Evolutionary conservation across 1,140 invertebrate species (phyloP), one percentile per base, ranked within the genome.

Genomic region (Marisa cornuarietis): DNA sequence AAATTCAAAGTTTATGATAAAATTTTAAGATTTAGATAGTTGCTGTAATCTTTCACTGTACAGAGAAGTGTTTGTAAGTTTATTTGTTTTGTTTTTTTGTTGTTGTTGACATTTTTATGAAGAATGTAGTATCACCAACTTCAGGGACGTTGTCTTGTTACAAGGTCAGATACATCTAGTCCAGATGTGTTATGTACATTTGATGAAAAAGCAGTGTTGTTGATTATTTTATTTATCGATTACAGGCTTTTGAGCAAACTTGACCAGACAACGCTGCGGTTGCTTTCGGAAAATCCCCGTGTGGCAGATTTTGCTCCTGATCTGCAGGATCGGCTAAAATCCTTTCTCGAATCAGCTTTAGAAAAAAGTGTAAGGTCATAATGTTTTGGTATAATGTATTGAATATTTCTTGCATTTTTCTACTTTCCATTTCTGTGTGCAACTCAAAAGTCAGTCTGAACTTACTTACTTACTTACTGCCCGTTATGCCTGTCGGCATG

Each of bases 251-350:
- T 94, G 51, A 84, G 85, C 42, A 87, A 89, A 80, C 89, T 94
- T 54, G 94, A 94, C 85, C 90, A 91, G 83, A 83, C 90, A 4
- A 93, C 93, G 2, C 83, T 94, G 8, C 91, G 91, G 77, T 86
- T 93, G 20, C 86, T 94, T 51, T 89, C 86, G 22, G 92, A 93
- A 80, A 94, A 94, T 88, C 85, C 87, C 42, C 88, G 92, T 68
- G 83, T 94, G 52, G 82, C 83, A 54, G 80, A 85, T 13, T 94
- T 93, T 87, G 91, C 91, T 71, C 89, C 91, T 31, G 81, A 88
- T 20, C 90, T 94, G 14, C 84, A 88, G 6, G 49, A 66, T 22
- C 24, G 52, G n/a, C 63, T 78, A 18, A 14, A 68, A 54, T 22
- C 9, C 42, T 24, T 54, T 9, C 66, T 31, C 18, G 63, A 78